Percentiles rank a stretch among this genome's conserved stretches.
Conservation (phyloP, 37 sponge, comb jelly and placozoan species). For the Chondrilla cf. caribensis region DNA sequence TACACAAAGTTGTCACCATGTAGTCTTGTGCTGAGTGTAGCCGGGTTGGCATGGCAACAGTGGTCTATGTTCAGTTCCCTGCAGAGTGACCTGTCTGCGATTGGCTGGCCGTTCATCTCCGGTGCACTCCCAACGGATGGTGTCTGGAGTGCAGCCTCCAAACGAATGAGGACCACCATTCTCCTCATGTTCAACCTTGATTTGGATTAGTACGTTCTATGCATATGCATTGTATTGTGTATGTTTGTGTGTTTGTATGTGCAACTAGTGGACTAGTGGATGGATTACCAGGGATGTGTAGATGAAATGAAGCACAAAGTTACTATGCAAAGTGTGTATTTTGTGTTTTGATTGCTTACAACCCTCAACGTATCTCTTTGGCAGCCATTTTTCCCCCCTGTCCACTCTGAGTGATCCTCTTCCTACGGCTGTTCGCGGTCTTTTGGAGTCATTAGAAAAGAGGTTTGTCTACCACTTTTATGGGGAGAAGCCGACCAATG, state of each 20-base stretch:
- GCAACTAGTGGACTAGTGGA: neutral
- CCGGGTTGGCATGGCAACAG: too few relatives aligned
- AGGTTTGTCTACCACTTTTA: constrained; percentile 63
- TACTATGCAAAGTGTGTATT: too few relatives aligned
- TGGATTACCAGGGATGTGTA: neutral
- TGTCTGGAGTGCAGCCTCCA: neutral
- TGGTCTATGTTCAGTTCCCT: neutral
- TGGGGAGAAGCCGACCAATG: constrained; percentile 54
- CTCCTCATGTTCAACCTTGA: constrained; percentile 7
- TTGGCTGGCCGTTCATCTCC: constrained; percentile 9
- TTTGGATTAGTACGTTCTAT: neutral
- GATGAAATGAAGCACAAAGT: too few relatives aligned
- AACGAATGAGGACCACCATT: neutral
- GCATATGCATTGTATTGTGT: too few relatives aligned
- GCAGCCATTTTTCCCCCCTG: neutral
- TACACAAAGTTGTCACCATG: too few relatives aligned
- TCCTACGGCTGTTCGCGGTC: constrained; percentile 20
- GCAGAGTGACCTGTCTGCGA: neutral
- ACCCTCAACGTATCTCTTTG: too few relatives aligned
- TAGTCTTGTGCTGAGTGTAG: too few relatives aligned
- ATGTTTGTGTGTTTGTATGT: too few relatives aligned
- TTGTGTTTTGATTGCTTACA: too few relatives aligned
- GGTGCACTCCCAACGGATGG: neutral
- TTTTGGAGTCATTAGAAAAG: constrained; percentile 52
- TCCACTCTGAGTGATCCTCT: constrained; percentile 32